These are phyloP conservation scores for Volucella inanis DNA, from an alignment of 2,888 invertebrate genomes.

Conservation along the genomic window DNA sequence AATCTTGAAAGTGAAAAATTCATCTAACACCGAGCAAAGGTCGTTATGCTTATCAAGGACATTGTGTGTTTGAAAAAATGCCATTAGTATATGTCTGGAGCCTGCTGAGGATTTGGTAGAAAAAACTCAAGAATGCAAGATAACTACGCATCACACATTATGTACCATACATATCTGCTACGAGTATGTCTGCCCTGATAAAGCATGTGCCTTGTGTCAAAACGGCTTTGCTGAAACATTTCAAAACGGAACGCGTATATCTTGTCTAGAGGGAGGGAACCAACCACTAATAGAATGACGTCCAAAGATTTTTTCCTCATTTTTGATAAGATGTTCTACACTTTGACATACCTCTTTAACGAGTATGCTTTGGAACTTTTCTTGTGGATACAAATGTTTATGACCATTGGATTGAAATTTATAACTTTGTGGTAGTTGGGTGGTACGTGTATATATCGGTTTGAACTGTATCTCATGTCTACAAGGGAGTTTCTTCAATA, in stretches of 20 bases:
- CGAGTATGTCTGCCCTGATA: slow-evolving; percentile 6
- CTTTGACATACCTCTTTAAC: too few relatives aligned
- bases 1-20: background rate
- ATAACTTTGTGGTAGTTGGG: too few relatives aligned
- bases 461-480: too few relatives aligned
- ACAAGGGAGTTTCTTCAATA: too few relatives aligned
- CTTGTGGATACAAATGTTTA: too few relatives aligned
- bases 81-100: slow-evolving; percentile 4
- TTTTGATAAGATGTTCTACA: too few relatives aligned
- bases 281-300: background rate
- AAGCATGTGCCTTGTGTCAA: slow-evolving; percentile 20
- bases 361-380: too few relatives aligned
- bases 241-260: background rate
- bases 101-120: background rate
- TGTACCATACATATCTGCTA: background rate
- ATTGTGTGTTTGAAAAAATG: slow-evolving; percentile 15
- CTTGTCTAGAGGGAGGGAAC: background rate
- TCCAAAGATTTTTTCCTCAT: background rate
- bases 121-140: background rate
- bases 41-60: slow-evolving; percentile 31
- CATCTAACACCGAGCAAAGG: slow-evolving; percentile 12
- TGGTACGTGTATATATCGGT: too few relatives aligned
- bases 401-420: too few relatives aligned
- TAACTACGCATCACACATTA: slow-evolving; percentile 47
- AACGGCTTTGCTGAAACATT: background rate